phyloP scores from a whole-genome alignment of 2,113 vertebrate species.

The Dipodomys spectabilis region DNA sequence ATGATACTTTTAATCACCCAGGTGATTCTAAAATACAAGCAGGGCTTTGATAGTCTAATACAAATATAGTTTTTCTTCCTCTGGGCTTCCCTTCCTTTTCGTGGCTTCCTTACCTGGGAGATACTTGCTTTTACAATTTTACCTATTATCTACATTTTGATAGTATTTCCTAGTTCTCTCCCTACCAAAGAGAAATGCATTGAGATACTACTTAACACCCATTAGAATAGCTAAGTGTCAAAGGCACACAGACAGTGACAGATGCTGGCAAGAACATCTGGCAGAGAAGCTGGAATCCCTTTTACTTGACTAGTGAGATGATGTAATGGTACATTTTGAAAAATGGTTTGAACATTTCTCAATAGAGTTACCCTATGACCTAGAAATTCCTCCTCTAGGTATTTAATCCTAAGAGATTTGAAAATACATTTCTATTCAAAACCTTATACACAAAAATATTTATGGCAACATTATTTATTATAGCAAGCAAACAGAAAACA shows the following conservation, averaged over 20 bases:
- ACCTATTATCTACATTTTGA: no score
- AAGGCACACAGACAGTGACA: not conserved
- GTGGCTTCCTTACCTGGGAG: not conserved
- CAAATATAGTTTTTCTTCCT: not conserved
- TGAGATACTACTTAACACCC: not conserved
- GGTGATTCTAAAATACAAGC: not conserved
- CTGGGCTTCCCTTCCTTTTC: not conserved
- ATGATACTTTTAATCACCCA: not conserved
- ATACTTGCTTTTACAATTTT: no score
- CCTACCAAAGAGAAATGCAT: not conserved
- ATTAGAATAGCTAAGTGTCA: not conserved
- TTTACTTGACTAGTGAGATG: not conserved
- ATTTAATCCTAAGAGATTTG: not conserved
- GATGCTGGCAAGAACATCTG: not conserved
- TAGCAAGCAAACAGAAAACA: not conserved
- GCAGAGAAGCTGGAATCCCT: not conserved
- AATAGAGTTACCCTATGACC: not conserved
- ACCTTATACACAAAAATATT: not conserved
- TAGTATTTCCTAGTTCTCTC: not conserved
- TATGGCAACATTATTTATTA: no score
- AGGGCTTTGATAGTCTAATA: not conserved
- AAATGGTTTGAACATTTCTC: not conserved
- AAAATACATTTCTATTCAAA: not conserved
- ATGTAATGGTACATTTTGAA: not conserved
- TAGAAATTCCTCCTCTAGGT: not conserved